Base-by-base conservation (phyloP, 2,888 invertebrate genomes). In the Orthosia cruda region DNA sequence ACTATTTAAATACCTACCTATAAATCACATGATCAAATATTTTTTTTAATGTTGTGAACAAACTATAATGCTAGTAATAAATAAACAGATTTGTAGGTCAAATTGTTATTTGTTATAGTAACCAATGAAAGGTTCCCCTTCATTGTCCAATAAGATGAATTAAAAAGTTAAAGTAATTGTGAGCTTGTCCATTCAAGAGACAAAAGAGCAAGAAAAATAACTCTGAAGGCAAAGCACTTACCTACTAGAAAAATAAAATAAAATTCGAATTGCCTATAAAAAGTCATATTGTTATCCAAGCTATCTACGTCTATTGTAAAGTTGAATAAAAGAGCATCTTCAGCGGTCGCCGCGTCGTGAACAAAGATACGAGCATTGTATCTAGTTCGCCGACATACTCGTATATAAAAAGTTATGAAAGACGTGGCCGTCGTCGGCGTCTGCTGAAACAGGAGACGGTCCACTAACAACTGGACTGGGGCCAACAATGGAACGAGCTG, bases 401-500 rank as follows among this genome's bases (percentile, higher is more conserved):
- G n/a, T n/a, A 85, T 86, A 84, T 90, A 84, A 84, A 65, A 85
- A 77, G 80, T 74, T 83, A 84, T 83, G 85, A 89, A 89, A 89
- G 81, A 84, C 71, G 67, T 70, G 67, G 74, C 67, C 52, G 72
- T 20, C 40, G 26, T 26, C 26, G 73, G 49, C 62, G 67, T 89
- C 78, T 81, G 81, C 80, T 85, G 89, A 88, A 90, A 91, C 85
- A 85, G 83, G 89, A 90, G 82, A 81, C 85, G 80, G 73, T 71
- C 80, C 73, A 78, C 87, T 89, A 85, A 89, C 89, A 87, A 89
- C 91, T 92, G 91, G 91, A 88, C 82, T 75, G 78, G 55, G 71
- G 91, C 92, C 91, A 92, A 91, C 87, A 87, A 88, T 81, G 84
- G 85, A 89, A 78, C 20, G 54, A 68, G 74, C 67, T 49, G 84